These are phyloP conservation scores for Dermochelys coriacea DNA, from an alignment of 2,797 vertebrate genomes.

Conservation along the genomic window DNA sequence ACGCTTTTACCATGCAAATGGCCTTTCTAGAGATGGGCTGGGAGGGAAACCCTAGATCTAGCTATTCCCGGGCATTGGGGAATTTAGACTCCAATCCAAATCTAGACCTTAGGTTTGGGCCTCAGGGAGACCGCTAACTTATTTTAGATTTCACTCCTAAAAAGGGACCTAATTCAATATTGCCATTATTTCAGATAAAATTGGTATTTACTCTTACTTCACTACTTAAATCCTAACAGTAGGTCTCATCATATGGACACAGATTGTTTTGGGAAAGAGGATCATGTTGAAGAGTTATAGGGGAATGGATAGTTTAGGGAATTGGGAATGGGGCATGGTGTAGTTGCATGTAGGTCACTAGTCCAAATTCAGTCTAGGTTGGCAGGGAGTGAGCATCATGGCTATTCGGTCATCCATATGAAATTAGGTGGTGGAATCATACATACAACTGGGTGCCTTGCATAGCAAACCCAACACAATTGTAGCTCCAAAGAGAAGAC, in stretches of 20 bases:
- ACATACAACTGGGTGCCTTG: neutral
- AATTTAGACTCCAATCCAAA: neutral
- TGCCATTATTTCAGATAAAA: rapidly evolving
- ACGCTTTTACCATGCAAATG: neutral
- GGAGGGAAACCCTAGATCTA: rapidly evolving
- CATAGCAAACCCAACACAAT: neutral
- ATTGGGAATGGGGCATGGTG: neutral
- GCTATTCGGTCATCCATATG: rapidly evolving
- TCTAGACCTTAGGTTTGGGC: neutral
- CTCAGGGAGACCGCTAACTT: neutral
- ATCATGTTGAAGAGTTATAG: neutral
- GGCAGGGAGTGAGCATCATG: neutral
- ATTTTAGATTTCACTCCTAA: neutral
- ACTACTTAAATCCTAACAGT: neutral
- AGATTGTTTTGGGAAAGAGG: neutral
- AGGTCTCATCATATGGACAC: neutral
- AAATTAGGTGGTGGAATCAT: neutral
- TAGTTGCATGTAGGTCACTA: neutral
- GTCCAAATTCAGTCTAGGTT: neutral
- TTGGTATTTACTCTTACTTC: neutral
- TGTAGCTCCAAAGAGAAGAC: neutral
- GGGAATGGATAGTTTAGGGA: neutral
- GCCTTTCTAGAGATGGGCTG: neutral
- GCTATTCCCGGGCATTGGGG: neutral
- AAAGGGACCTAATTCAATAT: rapidly evolving